Evolutionary conservation across 2,113 vertebrate genomes (phyloP).

Genomic region (Grus americana): DNA sequence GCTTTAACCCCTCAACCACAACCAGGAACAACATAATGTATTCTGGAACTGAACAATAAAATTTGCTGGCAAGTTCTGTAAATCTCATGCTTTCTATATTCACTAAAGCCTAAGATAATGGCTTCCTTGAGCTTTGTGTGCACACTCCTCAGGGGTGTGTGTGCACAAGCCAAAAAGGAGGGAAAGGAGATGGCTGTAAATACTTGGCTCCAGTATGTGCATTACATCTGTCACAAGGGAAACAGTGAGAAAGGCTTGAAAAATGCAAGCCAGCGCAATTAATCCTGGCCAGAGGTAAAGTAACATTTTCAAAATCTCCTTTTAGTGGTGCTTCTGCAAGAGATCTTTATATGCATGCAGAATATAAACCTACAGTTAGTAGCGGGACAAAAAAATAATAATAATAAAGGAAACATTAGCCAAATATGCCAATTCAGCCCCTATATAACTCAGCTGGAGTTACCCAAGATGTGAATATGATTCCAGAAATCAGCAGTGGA

Average conservation of each 20-base stretch:
- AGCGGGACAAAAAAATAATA: neutral
- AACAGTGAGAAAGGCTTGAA: slow-evolving; percentile 19
- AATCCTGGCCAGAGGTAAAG: slow-evolving; percentile 1
- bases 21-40: neutral
- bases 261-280: slow-evolving; percentile 40
- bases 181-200: slow-evolving; percentile 59
- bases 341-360: neutral
- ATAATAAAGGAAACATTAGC: neutral
- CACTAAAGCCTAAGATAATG: slow-evolving; percentile 53
- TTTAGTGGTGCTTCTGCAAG: neutral
- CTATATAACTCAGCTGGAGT: neutral
- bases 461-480: neutral
- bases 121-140: slow-evolving; percentile 55
- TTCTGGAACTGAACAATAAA: slow-evolving; percentile 41
- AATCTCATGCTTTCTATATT: slow-evolving; percentile 50
- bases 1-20: slow-evolving; percentile 17
- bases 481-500: neutral
- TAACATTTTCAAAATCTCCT: neutral
- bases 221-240: slow-evolving; percentile 61
- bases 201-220: slow-evolving; percentile 52
- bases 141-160: slow-evolving; percentile 34
- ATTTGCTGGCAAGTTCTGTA: slow-evolving; percentile 30
- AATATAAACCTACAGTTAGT: neutral
- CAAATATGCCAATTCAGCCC: neutral
- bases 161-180: slow-evolving; percentile 44